Evolutionary conservation across 2,113 vertebrate genomes (phyloP).

Genomic region (Electrona antarctica): DNA sequence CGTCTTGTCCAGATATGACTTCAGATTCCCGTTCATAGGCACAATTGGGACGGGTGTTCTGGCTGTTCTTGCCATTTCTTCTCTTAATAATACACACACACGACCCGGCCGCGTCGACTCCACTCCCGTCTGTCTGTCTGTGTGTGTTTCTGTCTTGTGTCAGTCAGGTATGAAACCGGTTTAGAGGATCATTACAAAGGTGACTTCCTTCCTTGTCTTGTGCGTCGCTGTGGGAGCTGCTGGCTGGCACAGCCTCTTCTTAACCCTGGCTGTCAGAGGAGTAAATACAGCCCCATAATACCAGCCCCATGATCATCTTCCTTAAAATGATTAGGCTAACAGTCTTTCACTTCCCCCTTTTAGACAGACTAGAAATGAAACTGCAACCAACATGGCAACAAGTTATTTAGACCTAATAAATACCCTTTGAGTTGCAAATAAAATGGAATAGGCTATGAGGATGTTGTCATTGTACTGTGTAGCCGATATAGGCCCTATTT

Average conservation of each 20-base stretch:
- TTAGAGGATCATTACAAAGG: conserved; percentile 33
- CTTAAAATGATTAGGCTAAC: too few species aligned
- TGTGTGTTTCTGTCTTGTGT: too few species aligned
- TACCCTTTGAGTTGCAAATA: too few species aligned
- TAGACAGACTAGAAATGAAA: too few species aligned
- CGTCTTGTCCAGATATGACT: conserved; percentile 28
- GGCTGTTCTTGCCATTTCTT: conserved; percentile 63
- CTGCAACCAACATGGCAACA: too few species aligned
- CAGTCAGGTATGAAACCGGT: conserved; percentile 36
- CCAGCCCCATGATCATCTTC: too few species aligned
- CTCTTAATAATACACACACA: background rate
- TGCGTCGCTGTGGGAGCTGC: background rate
- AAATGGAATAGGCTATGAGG: too few species aligned
- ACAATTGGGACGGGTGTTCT: conserved; percentile 17
- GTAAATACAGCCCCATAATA: too few species aligned
- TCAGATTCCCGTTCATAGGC: conserved; percentile 31
- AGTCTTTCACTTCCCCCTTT: too few species aligned
- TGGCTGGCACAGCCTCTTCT: conserved; percentile 42
- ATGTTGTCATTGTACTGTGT: too few species aligned
- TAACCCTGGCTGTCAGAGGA: background rate
- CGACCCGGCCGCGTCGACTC: background rate
- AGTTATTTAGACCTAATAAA: too few species aligned
- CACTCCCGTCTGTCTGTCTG: background rate
- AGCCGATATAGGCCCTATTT: too few species aligned
- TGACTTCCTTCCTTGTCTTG: conserved; percentile 71